Evolutionary conservation across 2,797 vertebrate genomes (phyloP).

Genomic region (Typhlichthys subterraneus): DNA sequence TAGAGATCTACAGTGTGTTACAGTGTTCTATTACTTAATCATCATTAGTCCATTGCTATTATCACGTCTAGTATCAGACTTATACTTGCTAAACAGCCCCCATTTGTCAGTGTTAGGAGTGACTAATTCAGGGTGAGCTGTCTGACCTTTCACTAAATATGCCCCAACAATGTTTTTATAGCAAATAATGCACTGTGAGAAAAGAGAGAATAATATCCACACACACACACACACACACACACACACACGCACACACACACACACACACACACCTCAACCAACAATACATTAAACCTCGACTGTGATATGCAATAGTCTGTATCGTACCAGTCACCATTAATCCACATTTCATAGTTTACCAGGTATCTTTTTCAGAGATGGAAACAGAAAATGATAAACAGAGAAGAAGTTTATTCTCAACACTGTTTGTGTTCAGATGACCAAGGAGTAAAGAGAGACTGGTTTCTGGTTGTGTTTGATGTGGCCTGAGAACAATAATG

Average conservation of each 20-base stretch:
- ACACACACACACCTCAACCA: background rate
- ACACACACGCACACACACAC: background rate
- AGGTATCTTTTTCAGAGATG: background rate
- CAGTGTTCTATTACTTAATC: too few species aligned
- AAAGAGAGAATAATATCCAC: background rate
- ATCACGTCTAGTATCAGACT: too few species aligned
- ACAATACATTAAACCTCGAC: background rate
- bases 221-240: background rate
- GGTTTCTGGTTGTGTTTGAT: slow-evolving; percentile 28
- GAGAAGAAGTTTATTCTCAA: slow-evolving; percentile 2
- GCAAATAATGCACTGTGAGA: background rate
- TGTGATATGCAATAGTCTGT: too few species aligned
- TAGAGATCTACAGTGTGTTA: too few species aligned
- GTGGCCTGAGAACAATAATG: slow-evolving; percentile 34
- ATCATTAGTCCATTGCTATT: too few species aligned
- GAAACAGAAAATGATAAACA: slow-evolving; percentile 6
- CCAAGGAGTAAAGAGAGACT: slow-evolving; percentile 23
- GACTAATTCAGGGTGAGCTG: too few species aligned
- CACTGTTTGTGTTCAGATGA: slow-evolving; percentile 24
- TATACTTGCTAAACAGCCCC: too few species aligned
- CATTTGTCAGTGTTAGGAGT: too few species aligned
- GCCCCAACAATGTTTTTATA: background rate
- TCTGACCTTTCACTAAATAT: background rate
- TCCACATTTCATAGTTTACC: too few species aligned
- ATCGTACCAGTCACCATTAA: too few species aligned